phyloP scores from a whole-genome alignment of 92 coral and sea anemone genomes.

The Porites divaricata region DNA sequence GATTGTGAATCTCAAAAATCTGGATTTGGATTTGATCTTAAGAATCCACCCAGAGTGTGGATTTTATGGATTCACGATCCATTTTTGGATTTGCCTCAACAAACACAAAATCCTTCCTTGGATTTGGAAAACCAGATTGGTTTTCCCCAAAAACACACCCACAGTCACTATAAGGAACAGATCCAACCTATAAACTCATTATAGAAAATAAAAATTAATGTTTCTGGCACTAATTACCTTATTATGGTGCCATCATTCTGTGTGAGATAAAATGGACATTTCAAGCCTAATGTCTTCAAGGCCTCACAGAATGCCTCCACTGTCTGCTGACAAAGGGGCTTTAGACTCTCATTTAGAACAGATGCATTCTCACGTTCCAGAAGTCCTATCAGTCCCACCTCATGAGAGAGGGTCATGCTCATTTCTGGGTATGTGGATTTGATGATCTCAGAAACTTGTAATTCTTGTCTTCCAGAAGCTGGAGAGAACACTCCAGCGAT shows the following conservation, averaged over 20 bases:
- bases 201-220: neutral
- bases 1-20: too few species aligned
- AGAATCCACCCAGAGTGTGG: too few species aligned
- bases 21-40: too few species aligned
- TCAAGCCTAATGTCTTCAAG: slow-evolving; percentile 65
- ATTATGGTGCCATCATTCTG: slow-evolving; percentile 98
- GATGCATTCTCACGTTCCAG: slow-evolving; percentile 97
- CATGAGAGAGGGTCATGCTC: slow-evolving; percentile 85
- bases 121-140: too few species aligned
- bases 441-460: slow-evolving; percentile 64
- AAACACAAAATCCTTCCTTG: too few species aligned
- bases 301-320: slow-evolving; percentile 80
- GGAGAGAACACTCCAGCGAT: slow-evolving; percentile 93
- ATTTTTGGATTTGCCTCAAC: too few species aligned
- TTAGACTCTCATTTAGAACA: slow-evolving; percentile 90
- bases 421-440: slow-evolving; percentile 62
- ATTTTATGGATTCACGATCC: too few species aligned
- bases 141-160: neutral
- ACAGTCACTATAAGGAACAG: too few species aligned
- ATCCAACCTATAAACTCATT: too few species aligned
- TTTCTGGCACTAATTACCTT: slow-evolving; percentile 52
- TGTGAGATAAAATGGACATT: slow-evolving; percentile 87
- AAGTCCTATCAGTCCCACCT: slow-evolving; percentile 83
- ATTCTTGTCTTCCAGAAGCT: slow-evolving; percentile 79
- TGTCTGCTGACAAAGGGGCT: slow-evolving; percentile 80